Evolutionary conservation across 1,140 invertebrate species (phyloP), one percentile per base, ranked within the genome.

Genomic region (Eriocheir sinensis): DNA sequence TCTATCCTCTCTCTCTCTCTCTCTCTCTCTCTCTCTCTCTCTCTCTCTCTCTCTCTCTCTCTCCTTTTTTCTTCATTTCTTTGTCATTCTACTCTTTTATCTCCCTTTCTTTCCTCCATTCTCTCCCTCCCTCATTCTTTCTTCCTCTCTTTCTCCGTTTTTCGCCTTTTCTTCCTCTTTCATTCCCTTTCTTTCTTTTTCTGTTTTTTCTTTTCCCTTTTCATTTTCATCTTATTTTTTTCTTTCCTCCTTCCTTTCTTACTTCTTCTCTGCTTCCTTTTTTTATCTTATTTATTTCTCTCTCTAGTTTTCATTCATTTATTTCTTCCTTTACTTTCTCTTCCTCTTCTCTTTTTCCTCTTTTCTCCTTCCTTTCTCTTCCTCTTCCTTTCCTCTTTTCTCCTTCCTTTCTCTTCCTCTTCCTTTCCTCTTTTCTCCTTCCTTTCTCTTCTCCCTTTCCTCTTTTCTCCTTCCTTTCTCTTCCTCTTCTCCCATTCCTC

Each of bases 401-500:
- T 85, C 83, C 30, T 34, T 85, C 83, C 30, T 34, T 85, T 85
- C 40, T 85, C 34, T 85, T 34, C 21, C 83, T 41, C 83, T 85
- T 34, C 30, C 83, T 27, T 72, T 72, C 60, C 60, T 27, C 60
- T 27, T 72, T 72, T 72, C 27, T 9, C 27, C 34, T 38, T 15
- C 30, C 83, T 85, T n/a, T 85, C 40, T 85, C 83, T 85, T 34
- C 34, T 8, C 40, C 85, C 9, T 17, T n/a, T 17, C 40, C 41
- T 2, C 36, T 85, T 12, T 36, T 38, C 81, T 3, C 32, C 27
- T 27, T 30, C 79, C 27, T 6, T 81, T n/a, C 27, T 34, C 79
- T n/a, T 34, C 6, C 27, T 6, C n/a, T 44, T 44, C 38, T 15
- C 38, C n/a, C 21, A 44, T 4, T 88, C 12, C 8, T 88, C 85